Conservation (phyloP, 2,113 vertebrate genomes). For the Shinisaurus crocodilurus region DNA sequence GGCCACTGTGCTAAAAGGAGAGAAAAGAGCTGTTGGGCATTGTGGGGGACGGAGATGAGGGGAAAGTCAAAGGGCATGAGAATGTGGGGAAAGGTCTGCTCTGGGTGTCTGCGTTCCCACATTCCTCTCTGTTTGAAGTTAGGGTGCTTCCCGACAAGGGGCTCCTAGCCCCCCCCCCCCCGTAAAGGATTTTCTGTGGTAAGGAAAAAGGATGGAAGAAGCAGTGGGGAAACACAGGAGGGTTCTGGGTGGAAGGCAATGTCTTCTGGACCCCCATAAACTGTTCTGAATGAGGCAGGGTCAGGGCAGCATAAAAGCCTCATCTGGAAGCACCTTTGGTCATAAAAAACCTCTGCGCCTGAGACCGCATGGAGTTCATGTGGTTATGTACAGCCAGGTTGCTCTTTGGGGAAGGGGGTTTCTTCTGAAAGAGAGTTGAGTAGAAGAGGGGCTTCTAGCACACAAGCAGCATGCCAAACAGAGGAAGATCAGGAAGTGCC, state of each 20-base stretch:
- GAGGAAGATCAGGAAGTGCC: not conserved
- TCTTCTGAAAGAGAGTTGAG: not conserved
- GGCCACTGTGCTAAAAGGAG: too few relatives aligned
- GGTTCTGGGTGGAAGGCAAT: too few relatives aligned
- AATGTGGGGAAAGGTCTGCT: not conserved
- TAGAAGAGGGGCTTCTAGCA: not conserved
- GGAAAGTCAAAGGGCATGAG: not conserved
- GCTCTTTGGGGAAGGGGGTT: not conserved
- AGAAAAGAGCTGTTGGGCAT: too few relatives aligned
- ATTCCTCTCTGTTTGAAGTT: not conserved
- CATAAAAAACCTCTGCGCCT: not conserved
- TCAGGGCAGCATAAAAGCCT: too few relatives aligned
- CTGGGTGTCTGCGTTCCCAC: not conserved
- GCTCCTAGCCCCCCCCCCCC: too few relatives aligned
- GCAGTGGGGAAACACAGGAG: too few relatives aligned
- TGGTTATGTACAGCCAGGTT: not conserved
- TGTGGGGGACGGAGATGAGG: not conserved
- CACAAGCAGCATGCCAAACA: not conserved
- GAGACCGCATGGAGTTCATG: not conserved
- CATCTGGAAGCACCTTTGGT: too few relatives aligned
- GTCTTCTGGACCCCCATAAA: too few relatives aligned
- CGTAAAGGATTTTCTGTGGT: too few relatives aligned
- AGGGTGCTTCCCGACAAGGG: not conserved
- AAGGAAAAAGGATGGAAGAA: too few relatives aligned
- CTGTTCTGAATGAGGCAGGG: too few relatives aligned